phyloP scores from a whole-genome alignment of 2,888 invertebrate species.

The Andrena hattorfiana region DNA sequence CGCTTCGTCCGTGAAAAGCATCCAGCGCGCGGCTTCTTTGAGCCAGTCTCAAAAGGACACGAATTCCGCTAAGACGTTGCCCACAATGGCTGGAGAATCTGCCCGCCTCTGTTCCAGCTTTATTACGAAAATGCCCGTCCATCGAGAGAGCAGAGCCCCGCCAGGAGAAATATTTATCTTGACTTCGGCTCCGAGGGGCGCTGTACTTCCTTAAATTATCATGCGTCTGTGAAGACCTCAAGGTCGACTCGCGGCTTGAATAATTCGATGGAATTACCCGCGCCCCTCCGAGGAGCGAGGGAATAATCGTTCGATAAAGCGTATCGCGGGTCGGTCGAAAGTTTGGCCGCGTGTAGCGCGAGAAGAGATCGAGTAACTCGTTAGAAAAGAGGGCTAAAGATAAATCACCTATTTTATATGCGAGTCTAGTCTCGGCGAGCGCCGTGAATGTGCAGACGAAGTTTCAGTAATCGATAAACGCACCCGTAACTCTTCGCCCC shows the following conservation, averaged over 20 bases:
- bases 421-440: constrained; percentile 30
- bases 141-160: neutral
- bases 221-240: no score
- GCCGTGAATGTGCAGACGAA: constrained; percentile 48
- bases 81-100: constrained; percentile 35
- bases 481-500: constrained; percentile 48
- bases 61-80: constrained; percentile 46
- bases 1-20: constrained; percentile 43
- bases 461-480: constrained; percentile 65
- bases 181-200: neutral
- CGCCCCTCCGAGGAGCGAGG: neutral
- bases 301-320: constrained; percentile 41
- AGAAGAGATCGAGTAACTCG: constrained; percentile 55
- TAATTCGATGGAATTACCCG: constrained; percentile 12
- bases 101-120: constrained; percentile 21
- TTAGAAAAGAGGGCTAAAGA: constrained; percentile 54
- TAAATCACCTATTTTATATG: constrained; percentile 69
- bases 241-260: neutral
- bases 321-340: constrained; percentile 24
- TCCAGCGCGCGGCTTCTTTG: constrained; percentile 38
- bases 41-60: constrained; percentile 42
- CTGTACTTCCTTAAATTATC: neutral
- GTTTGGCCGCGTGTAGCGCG: constrained; percentile 32
- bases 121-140: constrained; percentile 23
- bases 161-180: constrained; percentile 34